Evolutionary conservation across 2,113 vertebrate species (phyloP).

Genomic region (Ramphastos sulfuratus): DNA sequence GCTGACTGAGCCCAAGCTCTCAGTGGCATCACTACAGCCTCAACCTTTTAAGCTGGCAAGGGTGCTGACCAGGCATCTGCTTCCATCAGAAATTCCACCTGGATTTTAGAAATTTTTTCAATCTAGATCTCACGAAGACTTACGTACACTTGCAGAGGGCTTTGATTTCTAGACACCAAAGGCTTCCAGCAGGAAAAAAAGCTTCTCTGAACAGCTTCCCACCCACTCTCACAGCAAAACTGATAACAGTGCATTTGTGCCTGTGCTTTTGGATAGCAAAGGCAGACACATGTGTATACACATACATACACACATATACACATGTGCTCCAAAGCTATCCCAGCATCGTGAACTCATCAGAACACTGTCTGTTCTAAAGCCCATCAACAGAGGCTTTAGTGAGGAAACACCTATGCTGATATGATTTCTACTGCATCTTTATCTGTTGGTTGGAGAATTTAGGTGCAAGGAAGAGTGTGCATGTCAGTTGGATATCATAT

Average conservation of each 20-base stretch:
- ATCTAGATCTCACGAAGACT: slow-evolving; percentile 45
- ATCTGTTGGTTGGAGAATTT: not conserved
- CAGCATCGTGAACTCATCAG: not conserved
- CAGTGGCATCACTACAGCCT: rapidly evolving
- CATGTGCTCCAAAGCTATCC: not conserved
- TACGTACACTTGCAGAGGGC: slow-evolving; percentile 24
- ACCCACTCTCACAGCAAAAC: slow-evolving; percentile 10
- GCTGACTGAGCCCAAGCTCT: not conserved
- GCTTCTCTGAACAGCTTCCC: slow-evolving; percentile 24
- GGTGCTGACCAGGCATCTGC: not conserved
- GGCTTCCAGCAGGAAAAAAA: slow-evolving; percentile 25
- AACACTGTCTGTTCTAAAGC: not conserved
- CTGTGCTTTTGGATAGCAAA: not conserved
- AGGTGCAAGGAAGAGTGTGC: not conserved
- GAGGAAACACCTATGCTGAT: not conserved
- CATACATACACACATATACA: not conserved
- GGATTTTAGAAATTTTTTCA: slow-evolving; percentile 30
- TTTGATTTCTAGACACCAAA: slow-evolving; percentile 63
- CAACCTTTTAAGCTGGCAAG: not conserved
- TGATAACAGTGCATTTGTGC: slow-evolving; percentile 7
- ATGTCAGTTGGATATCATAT: not conserved
- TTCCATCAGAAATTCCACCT: slow-evolving; percentile 47
- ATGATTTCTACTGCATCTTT: not conserved
- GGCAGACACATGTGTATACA: not conserved
- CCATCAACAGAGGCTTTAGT: not conserved